phyloP scores from a whole-genome alignment of 2,888 invertebrate genomes.

The Lucinisca nassula region DNA sequence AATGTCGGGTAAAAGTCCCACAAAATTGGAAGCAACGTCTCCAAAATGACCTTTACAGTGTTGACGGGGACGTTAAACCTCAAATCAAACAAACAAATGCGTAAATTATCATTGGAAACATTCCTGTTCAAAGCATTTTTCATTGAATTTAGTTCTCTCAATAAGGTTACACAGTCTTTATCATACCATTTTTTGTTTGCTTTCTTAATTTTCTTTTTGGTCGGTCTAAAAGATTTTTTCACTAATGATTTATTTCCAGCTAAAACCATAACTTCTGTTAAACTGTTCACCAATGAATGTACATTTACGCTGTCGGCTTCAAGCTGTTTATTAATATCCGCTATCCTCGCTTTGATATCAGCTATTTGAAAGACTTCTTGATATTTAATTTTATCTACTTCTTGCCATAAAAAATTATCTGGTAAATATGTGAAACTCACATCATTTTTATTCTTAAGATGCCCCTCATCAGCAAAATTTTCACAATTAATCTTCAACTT shows the following conservation, averaged over 20 bases:
- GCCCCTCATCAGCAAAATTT: neutral
- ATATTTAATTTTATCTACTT: neutral
- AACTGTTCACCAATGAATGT: neutral
- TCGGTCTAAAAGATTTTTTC: neutral
- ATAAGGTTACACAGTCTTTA: neutral
- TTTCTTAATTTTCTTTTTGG: neutral
- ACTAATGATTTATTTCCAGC: neutral
- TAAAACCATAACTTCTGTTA: neutral
- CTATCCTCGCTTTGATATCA: neutral
- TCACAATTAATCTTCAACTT: neutral
- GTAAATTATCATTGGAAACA: neutral
- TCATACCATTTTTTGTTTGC: neutral
- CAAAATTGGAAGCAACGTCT: no score
- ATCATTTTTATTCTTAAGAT: neutral
- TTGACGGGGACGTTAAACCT: no score
- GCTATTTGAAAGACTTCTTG: neutral
- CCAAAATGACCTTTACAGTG: no score
- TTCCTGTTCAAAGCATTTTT: neutral
- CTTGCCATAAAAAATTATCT: neutral
- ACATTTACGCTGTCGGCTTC: neutral
- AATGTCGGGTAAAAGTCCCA: no score
- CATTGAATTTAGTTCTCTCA: neutral
- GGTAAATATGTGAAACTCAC: neutral
- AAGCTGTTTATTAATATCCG: neutral
- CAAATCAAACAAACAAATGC: no score